Percentiles rank a stretch among this genome's conserved stretches.
These are phyloP conservation scores for Pristionchus mayeri DNA, from an alignment of 2,888 invertebrate genomes.

Conservation along the genomic window DNA sequence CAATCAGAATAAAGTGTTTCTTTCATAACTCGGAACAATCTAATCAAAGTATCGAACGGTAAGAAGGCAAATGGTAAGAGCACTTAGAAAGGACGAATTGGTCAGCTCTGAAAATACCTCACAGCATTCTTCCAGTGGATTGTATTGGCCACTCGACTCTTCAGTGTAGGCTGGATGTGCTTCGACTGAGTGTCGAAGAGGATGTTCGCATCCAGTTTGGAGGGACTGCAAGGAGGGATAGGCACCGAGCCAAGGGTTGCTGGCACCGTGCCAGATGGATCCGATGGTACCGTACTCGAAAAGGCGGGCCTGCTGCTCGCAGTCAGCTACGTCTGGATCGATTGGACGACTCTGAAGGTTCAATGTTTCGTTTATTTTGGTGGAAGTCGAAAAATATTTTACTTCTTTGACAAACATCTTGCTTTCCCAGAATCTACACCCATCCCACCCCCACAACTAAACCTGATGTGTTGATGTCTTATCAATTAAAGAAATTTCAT, in stretches of 20 bases:
- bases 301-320: constrained; percentile 30
- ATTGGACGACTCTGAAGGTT: constrained; percentile 1
- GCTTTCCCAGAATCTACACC: too few relatives aligned
- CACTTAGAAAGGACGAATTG: too few relatives aligned
- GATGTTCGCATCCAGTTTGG: constrained; percentile 60
- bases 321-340: constrained; percentile 31
- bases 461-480: too few relatives aligned
- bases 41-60: too few relatives aligned
- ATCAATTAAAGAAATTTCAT: too few relatives aligned
- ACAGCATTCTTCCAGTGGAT: constrained; percentile 65
- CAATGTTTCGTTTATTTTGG: background rate
- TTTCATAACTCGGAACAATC: too few relatives aligned
- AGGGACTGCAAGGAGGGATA: constrained; percentile 55
- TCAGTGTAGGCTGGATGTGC: constrained; percentile 63
- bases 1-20: too few relatives aligned
- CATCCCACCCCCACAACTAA: too few relatives aligned
- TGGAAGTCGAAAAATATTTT: too few relatives aligned
- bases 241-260: background rate
- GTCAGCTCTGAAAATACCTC: background rate
- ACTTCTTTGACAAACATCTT: too few relatives aligned
- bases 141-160: constrained; percentile 57
- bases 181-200: constrained; percentile 58
- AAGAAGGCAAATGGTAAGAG: too few relatives aligned
- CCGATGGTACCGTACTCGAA: constrained; percentile 16
- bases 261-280: too few relatives aligned